Evolutionary conservation across 2,888 invertebrate species (phyloP).

Genomic region (Stramonita haemastoma): DNA sequence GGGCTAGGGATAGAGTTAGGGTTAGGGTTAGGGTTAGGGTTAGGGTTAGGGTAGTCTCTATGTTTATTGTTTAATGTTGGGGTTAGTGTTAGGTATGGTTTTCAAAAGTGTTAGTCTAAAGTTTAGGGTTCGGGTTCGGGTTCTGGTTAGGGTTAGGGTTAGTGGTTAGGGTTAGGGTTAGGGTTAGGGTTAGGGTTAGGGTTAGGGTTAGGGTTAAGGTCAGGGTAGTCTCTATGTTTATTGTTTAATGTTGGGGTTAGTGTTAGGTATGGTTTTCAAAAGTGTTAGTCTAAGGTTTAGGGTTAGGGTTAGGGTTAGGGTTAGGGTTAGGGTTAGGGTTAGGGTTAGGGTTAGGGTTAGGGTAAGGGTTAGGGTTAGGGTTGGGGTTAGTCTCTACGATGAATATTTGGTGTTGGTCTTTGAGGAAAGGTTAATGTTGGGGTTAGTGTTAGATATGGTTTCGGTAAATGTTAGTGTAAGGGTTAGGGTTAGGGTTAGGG

Average conservation of each 20-base stretch:
- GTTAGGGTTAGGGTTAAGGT: constrained; percentile 49
- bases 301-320: constrained; percentile 52
- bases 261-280: too few relatives aligned
- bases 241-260: too few relatives aligned
- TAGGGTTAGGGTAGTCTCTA: constrained; percentile 44
- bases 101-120: constrained; percentile 55
- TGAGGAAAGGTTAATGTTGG: too few relatives aligned
- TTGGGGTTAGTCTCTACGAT: too few relatives aligned
- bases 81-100: constrained; percentile 54
- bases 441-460: too few relatives aligned
- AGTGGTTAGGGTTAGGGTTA: constrained; percentile 40
- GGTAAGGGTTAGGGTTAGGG: constrained; percentile 60
- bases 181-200: constrained; percentile 48
- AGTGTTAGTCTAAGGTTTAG: constrained; percentile 52
- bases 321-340: constrained; percentile 56
- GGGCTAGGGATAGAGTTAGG: too few relatives aligned
- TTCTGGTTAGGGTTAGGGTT: constrained; percentile 54
- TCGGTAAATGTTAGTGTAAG: background rate
- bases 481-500: constrained; percentile 32
- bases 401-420: too few relatives aligned
- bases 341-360: constrained; percentile 57
- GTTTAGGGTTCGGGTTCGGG: constrained; percentile 59
- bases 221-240: too few relatives aligned
- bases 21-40: constrained; percentile 54
- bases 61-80: too few relatives aligned